Conservation (phyloP, 1,140 invertebrate genomes). For the Batillaria attramentaria region DNA sequence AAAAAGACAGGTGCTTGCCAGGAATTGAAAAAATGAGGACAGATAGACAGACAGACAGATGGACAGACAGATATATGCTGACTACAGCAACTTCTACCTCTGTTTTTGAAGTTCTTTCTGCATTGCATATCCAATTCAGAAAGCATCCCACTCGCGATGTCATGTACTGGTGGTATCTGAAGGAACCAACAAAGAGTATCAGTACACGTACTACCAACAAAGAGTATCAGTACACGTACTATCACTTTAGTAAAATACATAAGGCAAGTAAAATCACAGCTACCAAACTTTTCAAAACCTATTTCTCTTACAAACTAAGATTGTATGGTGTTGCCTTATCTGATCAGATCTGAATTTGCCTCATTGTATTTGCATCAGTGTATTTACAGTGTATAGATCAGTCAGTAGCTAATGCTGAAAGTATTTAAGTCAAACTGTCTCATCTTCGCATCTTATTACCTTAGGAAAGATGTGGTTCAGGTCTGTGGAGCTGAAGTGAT, state of each 20-base stretch:
- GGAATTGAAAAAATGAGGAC: not conserved
- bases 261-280: not conserved
- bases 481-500: not conserved
- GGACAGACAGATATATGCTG: no score
- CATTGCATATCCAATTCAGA: slow-evolving; percentile 5
- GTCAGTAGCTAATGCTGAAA: not conserved
- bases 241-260: not conserved
- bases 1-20: not conserved
- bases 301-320: not conserved
- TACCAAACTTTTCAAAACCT: not conserved
- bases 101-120: slow-evolving; percentile 26
- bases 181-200: slow-evolving; percentile 2
- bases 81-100: slow-evolving; percentile 11
- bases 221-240: not conserved
- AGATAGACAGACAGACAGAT: not conserved
- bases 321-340: not conserved
- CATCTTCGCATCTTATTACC: not conserved
- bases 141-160: slow-evolving; percentile 25
- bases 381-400: not conserved
- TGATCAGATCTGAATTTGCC: not conserved
- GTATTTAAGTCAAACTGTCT: not conserved
- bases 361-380: not conserved
- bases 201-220: not conserved
- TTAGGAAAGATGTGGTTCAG: not conserved
- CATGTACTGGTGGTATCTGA: slow-evolving; percentile 27